A percentile compares a stretch with the other conserved stretches of the same genome.
Evolutionary conservation across 2,888 invertebrate genomes (phyloP).

Genomic region (Antheraea yamamai): DNA sequence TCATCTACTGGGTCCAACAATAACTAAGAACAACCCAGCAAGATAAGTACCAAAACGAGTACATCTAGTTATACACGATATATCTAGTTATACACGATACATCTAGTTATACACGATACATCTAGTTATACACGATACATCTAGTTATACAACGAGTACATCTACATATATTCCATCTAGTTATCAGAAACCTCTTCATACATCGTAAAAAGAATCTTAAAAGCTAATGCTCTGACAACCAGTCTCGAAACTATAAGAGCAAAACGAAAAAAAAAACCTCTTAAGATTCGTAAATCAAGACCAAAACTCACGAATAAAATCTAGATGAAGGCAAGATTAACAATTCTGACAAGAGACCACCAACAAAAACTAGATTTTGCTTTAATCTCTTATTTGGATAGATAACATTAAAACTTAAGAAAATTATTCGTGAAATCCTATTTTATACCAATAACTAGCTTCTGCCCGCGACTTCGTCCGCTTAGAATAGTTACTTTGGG

Average conservation of each 20-base stretch:
- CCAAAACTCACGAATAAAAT: background rate
- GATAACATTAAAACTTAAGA: background rate
- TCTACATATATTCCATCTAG: background rate
- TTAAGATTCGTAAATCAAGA: background rate
- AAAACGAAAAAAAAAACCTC: background rate
- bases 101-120: too few relatives aligned
- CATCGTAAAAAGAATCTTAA: background rate
- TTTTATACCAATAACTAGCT: background rate
- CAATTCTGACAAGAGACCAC: background rate
- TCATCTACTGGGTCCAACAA: too few relatives aligned
- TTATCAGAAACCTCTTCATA: background rate
- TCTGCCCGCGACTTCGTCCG: background rate
- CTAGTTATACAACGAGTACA: too few relatives aligned
- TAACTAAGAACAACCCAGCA: too few relatives aligned
- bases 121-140: too few relatives aligned
- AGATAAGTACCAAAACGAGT: too few relatives aligned
- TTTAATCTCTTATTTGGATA: background rate
- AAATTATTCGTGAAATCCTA: background rate
- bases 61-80: too few relatives aligned
- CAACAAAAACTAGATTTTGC: background rate
- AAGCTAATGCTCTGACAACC: background rate
- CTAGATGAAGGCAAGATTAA: constrained; percentile 2
- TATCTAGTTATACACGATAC: too few relatives aligned
- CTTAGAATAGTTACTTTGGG: too few relatives aligned
- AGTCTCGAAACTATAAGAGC: background rate